Base-by-base conservation (phyloP, 2,888 invertebrate genomes). In the Melieria picta region DNA sequence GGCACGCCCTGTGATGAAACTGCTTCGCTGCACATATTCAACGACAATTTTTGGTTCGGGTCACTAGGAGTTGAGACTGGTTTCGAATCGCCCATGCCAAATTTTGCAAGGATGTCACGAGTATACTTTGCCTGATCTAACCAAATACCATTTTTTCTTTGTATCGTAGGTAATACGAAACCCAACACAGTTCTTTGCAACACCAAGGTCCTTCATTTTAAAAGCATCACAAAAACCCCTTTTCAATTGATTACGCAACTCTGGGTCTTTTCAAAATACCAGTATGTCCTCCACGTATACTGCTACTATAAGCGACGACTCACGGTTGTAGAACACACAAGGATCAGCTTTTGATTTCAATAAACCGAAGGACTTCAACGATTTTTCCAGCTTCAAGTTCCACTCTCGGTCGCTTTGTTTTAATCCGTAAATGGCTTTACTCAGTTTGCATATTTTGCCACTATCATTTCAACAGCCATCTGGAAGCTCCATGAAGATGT, bases 391-490 rank as follows among this genome's bases (percentile, higher is more conserved):
- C 57, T 69, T 72, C 48, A 64, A 60, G 10, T 76, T 72, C 76
- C 73, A 77, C 2, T 73, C 42, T 45, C 75, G 69, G 50, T 74
- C 71, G 9, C 72, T 61, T 68, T 77, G 75, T 46, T 76, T 76
- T 5, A 76, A 52, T 2, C 76, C 75, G 57, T 76, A 76, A 7
- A 77, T 65, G 1, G 73, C 65, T 63, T 75, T 77, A 0, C 68
- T 60, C 0, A 75, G 67, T 30, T 70, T 74, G 45, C 72, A 76
- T 43, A 69, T 64, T 48, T 57, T 63, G 5, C 57, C 47, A 7
- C 50, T 66, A 3, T 30, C 64, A 65, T 62, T 70, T 48, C 63
- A 43, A 47, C 43, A 66, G 45, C 69, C 60, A 65, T 76, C 67
- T 13, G 71, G 72, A 56, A 72, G 65, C n/a, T 65, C 11, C 70